Base-by-base conservation (phyloP, 2,113 vertebrate genomes). In the Callorhinus ursinus region DNA sequence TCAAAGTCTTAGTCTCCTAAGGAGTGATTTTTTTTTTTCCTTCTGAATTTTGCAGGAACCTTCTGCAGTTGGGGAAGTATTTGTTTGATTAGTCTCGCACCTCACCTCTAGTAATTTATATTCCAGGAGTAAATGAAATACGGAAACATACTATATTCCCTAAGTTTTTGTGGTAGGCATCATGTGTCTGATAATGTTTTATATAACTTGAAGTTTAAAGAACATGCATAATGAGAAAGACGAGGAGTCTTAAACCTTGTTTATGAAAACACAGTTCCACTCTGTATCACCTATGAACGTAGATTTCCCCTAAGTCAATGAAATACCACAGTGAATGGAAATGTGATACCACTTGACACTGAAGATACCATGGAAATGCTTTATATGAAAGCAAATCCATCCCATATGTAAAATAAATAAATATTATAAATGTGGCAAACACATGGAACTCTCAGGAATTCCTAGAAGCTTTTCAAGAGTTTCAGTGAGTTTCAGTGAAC, bases 61-160 rank as follows among this genome's bases (percentile, higher is more conserved):
- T 10, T 63, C 4, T 81, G 42, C 4, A 71, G 5, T 71, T 76
- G 16, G 7, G 10, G 51, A 95, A 21, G 26, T 33, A 61, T 39
- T 19, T 79, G 11, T 79, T 83, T 94, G 57, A 76, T 87, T 55
- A 51, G 46, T 86, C 61, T 51, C 42, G 1, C 3, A 55, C 21
- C 6, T 46, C 33, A 31, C 24, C 21, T 93, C 49, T 18, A 77
- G 31, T 0, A 86, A 77, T 71, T 86, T 76, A 61, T 85, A 86
- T 92, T 92, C 13, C 19, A 94, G 89, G 59, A 90, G 18, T 71
- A 90, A 82, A 42, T 77, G 69, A 90, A 85, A 63, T 57, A 80
- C 49, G 14, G 69, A 82, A 31, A 71, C 9, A 51, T 36, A 84
- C 21, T 72, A 74, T 86, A 55, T 55, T 46, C 22, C 72, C 9